Evolutionary conservation across 2,113 vertebrate species (phyloP).

Genomic region (Zosterops borbonicus): DNA sequence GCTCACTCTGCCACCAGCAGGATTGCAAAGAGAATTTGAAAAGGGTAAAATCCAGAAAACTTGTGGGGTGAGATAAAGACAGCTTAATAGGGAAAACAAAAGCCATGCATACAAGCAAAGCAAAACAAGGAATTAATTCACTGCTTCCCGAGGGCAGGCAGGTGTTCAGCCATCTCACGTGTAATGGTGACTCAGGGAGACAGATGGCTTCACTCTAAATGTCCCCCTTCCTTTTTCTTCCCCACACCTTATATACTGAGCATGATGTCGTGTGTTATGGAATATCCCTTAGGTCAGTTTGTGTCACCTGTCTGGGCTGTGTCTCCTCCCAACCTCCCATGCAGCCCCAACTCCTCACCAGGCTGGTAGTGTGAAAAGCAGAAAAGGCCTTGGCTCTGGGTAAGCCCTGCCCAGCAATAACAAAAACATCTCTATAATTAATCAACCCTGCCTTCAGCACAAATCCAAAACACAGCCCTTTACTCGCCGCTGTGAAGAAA

Average conservation of each 20-base stretch:
- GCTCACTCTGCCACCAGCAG: not conserved
- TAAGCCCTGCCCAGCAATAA: not conserved
- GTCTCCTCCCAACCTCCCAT: not conserved
- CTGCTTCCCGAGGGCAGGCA: not conserved
- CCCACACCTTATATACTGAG: not conserved
- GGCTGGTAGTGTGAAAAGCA: rapidly evolving
- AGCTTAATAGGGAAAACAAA: not conserved
- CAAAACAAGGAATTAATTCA: not conserved
- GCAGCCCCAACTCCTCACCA: not conserved
- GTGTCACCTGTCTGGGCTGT: not conserved
- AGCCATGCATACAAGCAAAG: not conserved
- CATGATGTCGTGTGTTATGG: not conserved
- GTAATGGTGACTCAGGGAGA: not conserved
- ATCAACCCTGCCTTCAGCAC: not conserved
- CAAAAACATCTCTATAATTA: not conserved
- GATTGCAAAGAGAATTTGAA: not conserved
- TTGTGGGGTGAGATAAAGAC: not conserved
- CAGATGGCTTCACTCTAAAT: not conserved
- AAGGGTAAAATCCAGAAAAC: not conserved
- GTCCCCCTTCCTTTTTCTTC: not conserved
- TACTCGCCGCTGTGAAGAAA: not conserved
- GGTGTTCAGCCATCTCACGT: not conserved
- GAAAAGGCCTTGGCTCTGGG: not conserved
- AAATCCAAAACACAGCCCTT: not conserved
- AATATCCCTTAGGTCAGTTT: not conserved